A percentile compares a stretch with the other conserved stretches of the same genome.
Evolutionary conservation across 2,113 vertebrate species (phyloP).

Genomic region (Hyaena hyaena): DNA sequence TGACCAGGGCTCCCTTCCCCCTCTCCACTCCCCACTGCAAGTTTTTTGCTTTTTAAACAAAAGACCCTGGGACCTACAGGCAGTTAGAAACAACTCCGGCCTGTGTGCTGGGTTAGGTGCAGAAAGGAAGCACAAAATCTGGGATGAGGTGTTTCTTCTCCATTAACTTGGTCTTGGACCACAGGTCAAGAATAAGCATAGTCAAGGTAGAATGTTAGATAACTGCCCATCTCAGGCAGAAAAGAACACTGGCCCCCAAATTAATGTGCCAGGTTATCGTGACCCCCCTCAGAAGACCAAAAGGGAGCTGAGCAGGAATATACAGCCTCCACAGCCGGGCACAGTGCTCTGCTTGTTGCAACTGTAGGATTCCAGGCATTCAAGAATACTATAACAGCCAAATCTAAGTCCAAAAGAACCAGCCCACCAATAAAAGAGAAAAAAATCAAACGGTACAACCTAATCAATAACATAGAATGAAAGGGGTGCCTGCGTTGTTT

Average conservation of each 20-base stretch:
- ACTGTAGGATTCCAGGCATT: neutral
- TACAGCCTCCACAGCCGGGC: neutral
- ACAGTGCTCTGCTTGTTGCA: neutral
- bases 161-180: neutral
- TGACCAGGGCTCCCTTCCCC: neutral
- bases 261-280: neutral
- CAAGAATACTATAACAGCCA: neutral
- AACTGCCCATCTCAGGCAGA: neutral
- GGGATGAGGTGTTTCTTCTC: neutral
- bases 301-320: neutral
- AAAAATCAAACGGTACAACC: neutral
- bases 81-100: neutral
- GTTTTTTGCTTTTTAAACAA: neutral
- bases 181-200: neutral
- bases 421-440: neutral
- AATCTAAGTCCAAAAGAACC: slow-evolving; percentile 1
- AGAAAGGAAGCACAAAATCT: neutral
- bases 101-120: neutral
- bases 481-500: neutral
- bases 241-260: neutral
- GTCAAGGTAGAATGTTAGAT: neutral
- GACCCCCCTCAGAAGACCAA: neutral
- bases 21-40: neutral
- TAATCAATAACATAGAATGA: neutral
- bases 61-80: neutral